Base-by-base conservation (phyloP, 2,888 invertebrate genomes). In the Dolichopus griseipennis region DNA sequence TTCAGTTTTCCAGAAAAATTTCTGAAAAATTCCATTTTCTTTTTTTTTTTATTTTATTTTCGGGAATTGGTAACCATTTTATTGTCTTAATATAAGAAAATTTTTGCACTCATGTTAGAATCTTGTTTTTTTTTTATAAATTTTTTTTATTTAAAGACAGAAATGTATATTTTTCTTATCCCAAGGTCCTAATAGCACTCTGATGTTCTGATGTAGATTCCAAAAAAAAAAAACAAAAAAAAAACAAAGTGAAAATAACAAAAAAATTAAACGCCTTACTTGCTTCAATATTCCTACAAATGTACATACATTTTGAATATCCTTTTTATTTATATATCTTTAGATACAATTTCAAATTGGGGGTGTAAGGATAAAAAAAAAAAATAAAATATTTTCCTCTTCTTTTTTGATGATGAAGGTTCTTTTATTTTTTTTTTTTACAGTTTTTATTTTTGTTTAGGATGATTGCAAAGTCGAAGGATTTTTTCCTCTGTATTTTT, bases 401-500 rank as follows among this genome's bases (percentile, higher is more conserved):
- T 27, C 27, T 27, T 27, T 27, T 27, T 27, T 52, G 52, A 52
- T 52, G 52, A 52, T 52, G 52, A 52, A 52, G 52, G 52, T 52
- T 27, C 27, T 27, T 27, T 27, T 27, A 4, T 52, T 52, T 52
- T 27, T 5, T 27, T 27, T 27, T 27, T n/a, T 52, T 52, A 7
- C 37, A 37, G 8, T 52, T 52, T n/a, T 52, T 52, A n/a, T 52
- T 52, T 52, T 52, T 52, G 52, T 52, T 52, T 52, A 18, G 52
- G 52, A 52, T 52, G 52, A 52, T 52, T 52, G 52, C n/a, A 52
- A 52, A 52, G 52, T 52, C 52, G 52, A 52, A 52, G 52, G 52
- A 52, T 52, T 52, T 52, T 52, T n/a, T n/a, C n/a, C 43, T 15
- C 12, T 52, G 52, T 52, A 52, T 52, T 9, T 18, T 52, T 15